phyloP scores from a whole-genome alignment of 1,140 invertebrate species.

The Trichoplusia ni region DNA sequence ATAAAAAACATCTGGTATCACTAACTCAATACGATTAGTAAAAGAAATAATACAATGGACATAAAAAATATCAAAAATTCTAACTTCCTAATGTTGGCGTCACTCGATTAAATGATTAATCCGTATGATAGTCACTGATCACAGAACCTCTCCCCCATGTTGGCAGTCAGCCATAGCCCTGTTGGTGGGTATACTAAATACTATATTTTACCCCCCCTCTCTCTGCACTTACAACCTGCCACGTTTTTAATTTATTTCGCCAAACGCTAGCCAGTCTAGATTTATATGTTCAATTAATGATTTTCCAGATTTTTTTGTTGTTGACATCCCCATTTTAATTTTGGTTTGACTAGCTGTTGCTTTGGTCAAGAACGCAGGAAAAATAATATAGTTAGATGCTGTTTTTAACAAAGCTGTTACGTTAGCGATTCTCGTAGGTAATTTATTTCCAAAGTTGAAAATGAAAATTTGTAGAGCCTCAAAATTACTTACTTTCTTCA shows the following conservation, averaged over 20 bases:
- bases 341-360: too few relatives aligned
- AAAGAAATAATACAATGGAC: too few relatives aligned
- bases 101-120: conserved; percentile 31
- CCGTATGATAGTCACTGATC: conserved; percentile 26
- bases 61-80: background rate
- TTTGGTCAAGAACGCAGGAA: too few relatives aligned
- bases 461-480: too few relatives aligned
- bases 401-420: too few relatives aligned
- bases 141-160: conserved; percentile 25
- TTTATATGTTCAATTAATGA: conserved; percentile 33
- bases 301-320: background rate
- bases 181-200: conserved; percentile 32
- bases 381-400: too few relatives aligned
- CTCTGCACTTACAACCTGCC: conserved; percentile 24
- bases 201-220: conserved; percentile 27
- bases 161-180: conserved; percentile 30
- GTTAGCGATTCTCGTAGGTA: too few relatives aligned
- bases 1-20: too few relatives aligned
- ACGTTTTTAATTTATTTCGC: conserved; percentile 36
- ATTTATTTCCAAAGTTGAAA: too few relatives aligned
- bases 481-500: too few relatives aligned
- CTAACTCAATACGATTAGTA: too few relatives aligned
- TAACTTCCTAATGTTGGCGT: background rate
- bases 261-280: too few relatives aligned
- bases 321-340: background rate